Evolutionary conservation across 2,113 vertebrate genomes (phyloP), one percentile per base, ranked within the genome.

Genomic region (Cromileptes altivelis): DNA sequence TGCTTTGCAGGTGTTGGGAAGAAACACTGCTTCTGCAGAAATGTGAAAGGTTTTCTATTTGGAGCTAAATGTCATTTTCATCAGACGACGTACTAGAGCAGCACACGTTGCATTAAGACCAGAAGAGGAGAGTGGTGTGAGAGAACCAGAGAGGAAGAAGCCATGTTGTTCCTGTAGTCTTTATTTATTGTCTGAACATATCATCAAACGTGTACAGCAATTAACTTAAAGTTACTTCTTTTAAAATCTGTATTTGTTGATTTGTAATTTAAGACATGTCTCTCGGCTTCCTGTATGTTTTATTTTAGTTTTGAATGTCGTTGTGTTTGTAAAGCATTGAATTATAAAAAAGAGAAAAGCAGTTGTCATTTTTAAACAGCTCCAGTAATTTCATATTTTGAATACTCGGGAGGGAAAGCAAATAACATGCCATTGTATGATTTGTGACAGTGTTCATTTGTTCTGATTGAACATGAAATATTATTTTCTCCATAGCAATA

Each of bases 151-250:
- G 1, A 69, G 74, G 69, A 76, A 68, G 56, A 77, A 69, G 55
- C 81, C 81, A 53, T 70, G 68, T 69, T 70, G 62, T 60, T 84
- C n/a, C 47, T 27, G 1, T 57, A 8, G 17, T 72, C 37, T 61
- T 80, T 47, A 84, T 83, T 90, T 78, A 90, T 87, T 80, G 53
- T 80, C 76, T 57, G 45, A 70, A 57, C 42, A 52, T 33, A 58
- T 73, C 76, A 56, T 10, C 68, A 67, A 52, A 82, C 11, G 6
- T 75, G 45, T 74, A 30, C 71, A 85, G 63, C 58, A 42, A 3
- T 78, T 55, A 52, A 74, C 69, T 83, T 86, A 68, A 70, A 60
- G 37, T 55, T 37, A 4, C 27, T 56, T 65, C 55, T 71, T 68
- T 69, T 37, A 1, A 63, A 55, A 55, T 60, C 3, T 53, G 10